Evolutionary conservation across 2,113 vertebrate genomes (phyloP).

Genomic region (Steatornis caripensis): DNA sequence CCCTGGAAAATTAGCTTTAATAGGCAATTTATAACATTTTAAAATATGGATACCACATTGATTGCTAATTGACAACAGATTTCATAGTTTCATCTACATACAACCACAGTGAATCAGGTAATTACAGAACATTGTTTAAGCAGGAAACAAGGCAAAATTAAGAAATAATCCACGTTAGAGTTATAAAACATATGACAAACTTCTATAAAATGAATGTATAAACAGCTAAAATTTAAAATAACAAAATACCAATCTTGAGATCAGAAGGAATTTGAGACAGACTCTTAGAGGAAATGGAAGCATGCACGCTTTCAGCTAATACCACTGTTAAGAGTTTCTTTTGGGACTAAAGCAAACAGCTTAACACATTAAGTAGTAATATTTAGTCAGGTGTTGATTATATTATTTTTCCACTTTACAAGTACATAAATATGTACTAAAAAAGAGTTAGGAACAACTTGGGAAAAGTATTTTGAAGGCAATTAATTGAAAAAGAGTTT

Average conservation of each 20-base stretch:
- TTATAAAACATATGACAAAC: neutral
- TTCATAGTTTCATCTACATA: neutral
- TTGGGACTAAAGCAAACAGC: neutral
- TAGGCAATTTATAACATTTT: conserved; percentile 69
- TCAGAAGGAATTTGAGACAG: neutral
- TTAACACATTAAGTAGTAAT: neutral
- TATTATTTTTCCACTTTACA: neutral
- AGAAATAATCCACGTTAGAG: neutral
- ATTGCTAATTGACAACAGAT: conserved; percentile 64
- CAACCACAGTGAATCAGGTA: neutral
- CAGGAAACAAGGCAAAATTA: conserved; percentile 15
- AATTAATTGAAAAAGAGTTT: neutral
- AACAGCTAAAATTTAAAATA: neutral
- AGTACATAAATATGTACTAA: neutral
- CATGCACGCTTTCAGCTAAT: neutral
- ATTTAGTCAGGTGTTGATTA: neutral
- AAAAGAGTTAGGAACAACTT: neutral
- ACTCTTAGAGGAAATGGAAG: neutral
- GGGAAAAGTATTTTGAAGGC: neutral
- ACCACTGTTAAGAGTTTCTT: neutral
- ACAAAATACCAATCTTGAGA: neutral
- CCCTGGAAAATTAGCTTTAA: conserved; percentile 77
- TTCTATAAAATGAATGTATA: neutral
- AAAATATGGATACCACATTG: conserved; percentile 52
- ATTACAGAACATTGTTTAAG: neutral